Conservation (phyloP, 2,113 vertebrate species). For the Fregetta grallaria region DNA sequence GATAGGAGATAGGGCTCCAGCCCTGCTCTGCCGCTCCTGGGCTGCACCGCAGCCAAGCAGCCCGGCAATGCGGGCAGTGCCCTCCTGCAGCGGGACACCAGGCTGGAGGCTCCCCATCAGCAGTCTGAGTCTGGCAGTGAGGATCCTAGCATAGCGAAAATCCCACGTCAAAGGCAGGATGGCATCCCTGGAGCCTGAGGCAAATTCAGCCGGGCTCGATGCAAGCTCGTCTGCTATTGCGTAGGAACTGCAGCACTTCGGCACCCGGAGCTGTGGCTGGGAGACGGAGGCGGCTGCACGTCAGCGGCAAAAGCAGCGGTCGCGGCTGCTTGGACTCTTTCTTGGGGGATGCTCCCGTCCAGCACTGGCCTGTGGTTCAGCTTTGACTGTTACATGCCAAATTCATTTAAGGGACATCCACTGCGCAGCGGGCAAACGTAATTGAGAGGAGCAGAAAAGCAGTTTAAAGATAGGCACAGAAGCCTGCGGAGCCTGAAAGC, state of each 20-base stretch:
- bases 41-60: background rate
- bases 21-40: background rate
- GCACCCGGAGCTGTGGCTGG: background rate
- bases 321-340: background rate
- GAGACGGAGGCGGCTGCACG: fast-evolving
- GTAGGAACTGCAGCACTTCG: background rate
- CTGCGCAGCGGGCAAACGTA: background rate
- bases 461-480: constrained; percentile 36
- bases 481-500: constrained; percentile 7
- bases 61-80: background rate
- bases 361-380: background rate
- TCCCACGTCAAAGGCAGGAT: background rate
- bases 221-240: background rate
- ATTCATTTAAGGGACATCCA: background rate
- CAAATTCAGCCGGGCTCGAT: background rate
- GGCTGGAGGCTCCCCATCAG: background rate
- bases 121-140: fast-evolving
- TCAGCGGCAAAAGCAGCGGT: background rate
- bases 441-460: constrained; percentile 5
- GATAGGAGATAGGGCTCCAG: background rate
- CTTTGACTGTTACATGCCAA: background rate
- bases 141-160: background rate
- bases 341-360: background rate
- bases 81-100: background rate
- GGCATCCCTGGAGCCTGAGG: background rate